Conservation (phyloP, 2,113 vertebrate species). For the Chaetodon trifascialis region DNA sequence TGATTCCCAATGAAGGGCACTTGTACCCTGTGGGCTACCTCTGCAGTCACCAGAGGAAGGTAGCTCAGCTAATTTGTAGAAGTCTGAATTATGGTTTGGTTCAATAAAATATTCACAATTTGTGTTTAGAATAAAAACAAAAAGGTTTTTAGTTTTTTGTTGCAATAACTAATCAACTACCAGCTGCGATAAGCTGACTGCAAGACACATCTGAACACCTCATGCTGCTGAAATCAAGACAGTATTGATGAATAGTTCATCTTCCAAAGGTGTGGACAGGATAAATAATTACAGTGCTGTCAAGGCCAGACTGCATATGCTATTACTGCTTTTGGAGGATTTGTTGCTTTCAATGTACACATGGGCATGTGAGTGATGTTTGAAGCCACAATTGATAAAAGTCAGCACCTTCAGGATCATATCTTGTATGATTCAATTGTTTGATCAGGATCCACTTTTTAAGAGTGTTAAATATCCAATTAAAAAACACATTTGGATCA, state of each 20-base stretch:
- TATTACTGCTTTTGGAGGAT: no score
- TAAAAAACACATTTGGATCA: background rate
- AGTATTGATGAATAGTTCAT: background rate
- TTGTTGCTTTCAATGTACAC: no score
- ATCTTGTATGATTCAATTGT: no score
- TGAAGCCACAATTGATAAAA: no score
- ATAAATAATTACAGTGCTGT: no score
- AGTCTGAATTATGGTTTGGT: background rate
- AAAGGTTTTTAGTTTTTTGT: background rate
- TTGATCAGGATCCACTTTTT: background rate
- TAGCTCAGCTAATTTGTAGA: background rate
- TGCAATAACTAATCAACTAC: background rate
- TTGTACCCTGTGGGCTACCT: no score
- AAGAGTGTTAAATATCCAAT: background rate
- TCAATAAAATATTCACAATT: background rate
- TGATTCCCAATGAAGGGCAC: background rate
- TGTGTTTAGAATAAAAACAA: background rate
- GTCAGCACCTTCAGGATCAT: no score
- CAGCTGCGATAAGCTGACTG: background rate
- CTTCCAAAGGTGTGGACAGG: no score
- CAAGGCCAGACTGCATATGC: no score
- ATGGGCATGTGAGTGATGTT: no score
- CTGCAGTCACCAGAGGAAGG: background rate
- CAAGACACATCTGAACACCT: background rate
- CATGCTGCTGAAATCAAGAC: background rate